These are phyloP conservation scores for Sarcoramphus papa DNA, from an alignment of 2,797 vertebrate genomes.

Conservation along the genomic window DNA sequence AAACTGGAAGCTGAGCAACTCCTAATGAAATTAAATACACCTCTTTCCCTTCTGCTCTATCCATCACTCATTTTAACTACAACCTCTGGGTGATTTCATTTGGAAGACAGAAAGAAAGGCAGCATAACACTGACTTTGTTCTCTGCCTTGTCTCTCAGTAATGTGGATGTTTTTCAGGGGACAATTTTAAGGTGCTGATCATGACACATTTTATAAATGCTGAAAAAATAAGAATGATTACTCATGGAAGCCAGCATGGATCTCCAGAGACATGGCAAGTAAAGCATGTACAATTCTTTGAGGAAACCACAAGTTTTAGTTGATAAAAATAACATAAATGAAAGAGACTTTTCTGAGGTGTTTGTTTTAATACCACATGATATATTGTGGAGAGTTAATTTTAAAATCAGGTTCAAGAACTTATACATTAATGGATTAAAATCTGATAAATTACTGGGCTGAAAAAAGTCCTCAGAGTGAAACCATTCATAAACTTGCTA, in stretches of 20 bases:
- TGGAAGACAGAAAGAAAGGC: background rate
- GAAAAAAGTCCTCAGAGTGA: background rate
- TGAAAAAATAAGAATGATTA: background rate
- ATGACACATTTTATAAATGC: background rate
- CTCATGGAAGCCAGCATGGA: background rate
- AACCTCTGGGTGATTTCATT: background rate
- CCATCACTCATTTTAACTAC: background rate
- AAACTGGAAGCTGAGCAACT: background rate
- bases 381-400: background rate
- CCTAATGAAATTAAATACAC: conserved; percentile 22
- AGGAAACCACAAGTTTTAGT: background rate
- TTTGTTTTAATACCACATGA: background rate
- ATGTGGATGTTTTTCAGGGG: background rate
- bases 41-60: background rate
- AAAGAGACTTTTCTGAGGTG: background rate
- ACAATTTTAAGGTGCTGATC: background rate
- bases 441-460: background rate
- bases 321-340: background rate
- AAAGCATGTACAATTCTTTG: background rate
- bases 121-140: background rate
- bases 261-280: background rate
- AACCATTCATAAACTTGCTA: background rate
- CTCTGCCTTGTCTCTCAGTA: background rate
- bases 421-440: conserved; percentile 15
- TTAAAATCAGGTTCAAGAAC: background rate